These are phyloP conservation scores for Trissolcus japonicus DNA, from an alignment of 2,888 invertebrate species.

Conservation along the genomic window DNA sequence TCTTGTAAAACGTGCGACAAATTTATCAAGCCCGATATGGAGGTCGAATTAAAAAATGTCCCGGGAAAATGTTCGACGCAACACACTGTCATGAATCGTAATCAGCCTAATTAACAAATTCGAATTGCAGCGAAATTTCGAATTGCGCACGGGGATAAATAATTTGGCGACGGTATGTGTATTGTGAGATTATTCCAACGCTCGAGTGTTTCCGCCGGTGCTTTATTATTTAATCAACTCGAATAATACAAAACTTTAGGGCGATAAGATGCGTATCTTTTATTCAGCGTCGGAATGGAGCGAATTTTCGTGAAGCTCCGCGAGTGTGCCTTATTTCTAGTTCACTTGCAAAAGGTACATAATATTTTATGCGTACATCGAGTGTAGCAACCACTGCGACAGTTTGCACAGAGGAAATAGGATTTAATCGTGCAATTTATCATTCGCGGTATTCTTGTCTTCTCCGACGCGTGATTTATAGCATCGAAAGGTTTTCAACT, in stretches of 20 bases:
- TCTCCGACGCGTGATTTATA: slow-evolving; percentile 46
- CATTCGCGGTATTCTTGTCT: slow-evolving; percentile 52
- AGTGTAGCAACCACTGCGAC: slow-evolving; percentile 47
- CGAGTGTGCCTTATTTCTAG: slow-evolving; percentile 24
- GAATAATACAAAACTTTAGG: slow-evolving; percentile 11
- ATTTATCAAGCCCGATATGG: too few relatives aligned
- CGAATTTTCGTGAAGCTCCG: slow-evolving; percentile 19
- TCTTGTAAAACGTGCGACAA: too few relatives aligned
- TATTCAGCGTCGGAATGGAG: slow-evolving; percentile 17
- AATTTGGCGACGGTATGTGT: too few relatives aligned
- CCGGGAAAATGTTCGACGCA: too few relatives aligned
- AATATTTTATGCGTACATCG: slow-evolving; percentile 54
- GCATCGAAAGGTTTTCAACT: slow-evolving; percentile 45
- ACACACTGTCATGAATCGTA: too few relatives aligned
- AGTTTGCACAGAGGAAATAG: slow-evolving; percentile 52
- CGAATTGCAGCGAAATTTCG: too few relatives aligned
- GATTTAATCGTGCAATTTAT: slow-evolving; percentile 57
- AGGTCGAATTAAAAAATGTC: too few relatives aligned
- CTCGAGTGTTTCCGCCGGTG: neutral
- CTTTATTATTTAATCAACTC: slow-evolving; percentile 13
- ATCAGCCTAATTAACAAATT: too few relatives aligned
- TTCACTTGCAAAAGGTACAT: slow-evolving; percentile 34
- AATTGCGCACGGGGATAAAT: too few relatives aligned
- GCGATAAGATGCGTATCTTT: slow-evolving; percentile 30
- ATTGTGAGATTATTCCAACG: too few relatives aligned